Evolutionary conservation across 1,140 invertebrate species (phyloP).

Genomic region (Micrasema longulum): DNA sequence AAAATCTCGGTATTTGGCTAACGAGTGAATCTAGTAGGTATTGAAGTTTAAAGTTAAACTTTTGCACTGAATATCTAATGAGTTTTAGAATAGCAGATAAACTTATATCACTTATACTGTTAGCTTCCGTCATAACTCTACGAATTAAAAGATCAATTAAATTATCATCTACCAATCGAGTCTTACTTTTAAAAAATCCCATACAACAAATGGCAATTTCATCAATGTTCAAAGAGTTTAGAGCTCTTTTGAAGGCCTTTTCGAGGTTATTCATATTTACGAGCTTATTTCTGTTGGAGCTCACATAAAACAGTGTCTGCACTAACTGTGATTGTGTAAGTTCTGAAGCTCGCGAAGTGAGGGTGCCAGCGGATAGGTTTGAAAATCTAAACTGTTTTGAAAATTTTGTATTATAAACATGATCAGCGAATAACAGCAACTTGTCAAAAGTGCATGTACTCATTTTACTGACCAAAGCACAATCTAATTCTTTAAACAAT

Average conservation of each 20-base stretch:
- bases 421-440: slow-evolving; percentile 66
- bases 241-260: slow-evolving; percentile 59
- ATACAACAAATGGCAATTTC: slow-evolving; percentile 71
- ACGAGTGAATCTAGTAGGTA: slow-evolving; percentile 57
- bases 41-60: slow-evolving; percentile 55
- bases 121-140: slow-evolving; percentile 58
- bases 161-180: slow-evolving; percentile 62
- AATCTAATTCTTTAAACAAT: slow-evolving; percentile 68
- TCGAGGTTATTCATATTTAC: slow-evolving; percentile 71
- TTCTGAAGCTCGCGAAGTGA: slow-evolving; percentile 59
- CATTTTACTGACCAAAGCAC: slow-evolving; percentile 64
- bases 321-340: slow-evolving; percentile 68
- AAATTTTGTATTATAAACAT: slow-evolving; percentile 65
- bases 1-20: slow-evolving; percentile 62
- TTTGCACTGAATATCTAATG: slow-evolving; percentile 60
- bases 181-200: slow-evolving; percentile 73
- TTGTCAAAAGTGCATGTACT: slow-evolving; percentile 59
- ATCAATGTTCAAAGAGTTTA: slow-evolving; percentile 64
- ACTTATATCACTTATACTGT: slow-evolving; percentile 65
- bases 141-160: slow-evolving; percentile 63
- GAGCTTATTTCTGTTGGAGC: slow-evolving; percentile 60
- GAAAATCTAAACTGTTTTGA: slow-evolving; percentile 61
- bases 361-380: slow-evolving; percentile 62
- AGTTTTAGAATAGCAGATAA: slow-evolving; percentile 70
- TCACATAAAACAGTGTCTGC: slow-evolving; percentile 69